A percentile compares a stretch with the other conserved stretches of the same genome.
Conservation (phyloP, 1,140 invertebrate species). For the Drosophila virilis region DNA sequence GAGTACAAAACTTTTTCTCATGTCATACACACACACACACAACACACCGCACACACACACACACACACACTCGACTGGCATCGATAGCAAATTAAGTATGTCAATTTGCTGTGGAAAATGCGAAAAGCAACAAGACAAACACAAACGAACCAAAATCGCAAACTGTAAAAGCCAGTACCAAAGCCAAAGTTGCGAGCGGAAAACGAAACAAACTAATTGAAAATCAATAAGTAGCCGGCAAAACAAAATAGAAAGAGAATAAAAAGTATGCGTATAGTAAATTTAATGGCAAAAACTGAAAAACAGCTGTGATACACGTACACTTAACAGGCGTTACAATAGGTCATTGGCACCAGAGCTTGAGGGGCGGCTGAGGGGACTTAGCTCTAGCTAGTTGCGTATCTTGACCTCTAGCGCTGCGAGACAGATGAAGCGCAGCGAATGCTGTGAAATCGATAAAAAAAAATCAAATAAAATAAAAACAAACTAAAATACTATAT, state of each 20-base stretch:
- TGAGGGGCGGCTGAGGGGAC: background rate
- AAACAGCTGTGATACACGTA: slow-evolving; percentile 20
- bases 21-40: slow-evolving; percentile 53
- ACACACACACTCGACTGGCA: slow-evolving; percentile 21
- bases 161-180: slow-evolving; percentile 48
- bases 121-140: slow-evolving; percentile 32
- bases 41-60: background rate
- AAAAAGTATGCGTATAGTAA: slow-evolving; percentile 30
- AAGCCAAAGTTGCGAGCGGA: slow-evolving; percentile 28
- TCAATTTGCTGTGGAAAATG: slow-evolving; percentile 66
- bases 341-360: slow-evolving; percentile 45
- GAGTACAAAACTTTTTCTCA: slow-evolving; percentile 66
- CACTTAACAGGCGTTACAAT: slow-evolving; percentile 4
- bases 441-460: slow-evolving; percentile 16
- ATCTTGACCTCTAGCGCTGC: slow-evolving; percentile 16
- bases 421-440: background rate
- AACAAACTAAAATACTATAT: slow-evolving; percentile 2
- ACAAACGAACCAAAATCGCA: slow-evolving; percentile 46
- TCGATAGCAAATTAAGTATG: slow-evolving; percentile 76
- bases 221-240: slow-evolving; percentile 68
- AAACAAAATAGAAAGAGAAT: slow-evolving; percentile 28
- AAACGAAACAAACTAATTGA: slow-evolving; percentile 77
- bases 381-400: background rate
- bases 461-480: background rate
- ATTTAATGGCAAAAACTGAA: slow-evolving; percentile 61